phyloP scores from a whole-genome alignment of 1,140 invertebrate species.

The Leguminivora glycinivorella region DNA sequence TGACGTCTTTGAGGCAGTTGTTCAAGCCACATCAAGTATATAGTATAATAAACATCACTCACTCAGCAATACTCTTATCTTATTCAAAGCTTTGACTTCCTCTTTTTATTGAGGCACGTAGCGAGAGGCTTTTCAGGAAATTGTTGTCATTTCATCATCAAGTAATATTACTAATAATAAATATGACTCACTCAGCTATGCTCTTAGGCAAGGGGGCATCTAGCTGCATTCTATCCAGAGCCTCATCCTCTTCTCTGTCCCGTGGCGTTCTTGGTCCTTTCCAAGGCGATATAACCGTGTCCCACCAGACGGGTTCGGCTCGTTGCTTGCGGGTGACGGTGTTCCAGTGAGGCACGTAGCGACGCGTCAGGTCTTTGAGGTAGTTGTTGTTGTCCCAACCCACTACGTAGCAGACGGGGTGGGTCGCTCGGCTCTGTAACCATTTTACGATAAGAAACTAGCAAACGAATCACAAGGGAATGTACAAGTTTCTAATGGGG shows the following conservation, averaged over 20 bases:
- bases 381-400: slow-evolving; percentile 89
- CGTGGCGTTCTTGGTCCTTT: slow-evolving; percentile 76
- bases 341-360: slow-evolving; percentile 93
- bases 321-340: slow-evolving; percentile 89
- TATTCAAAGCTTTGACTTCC: too few species aligned
- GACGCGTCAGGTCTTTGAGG: slow-evolving; percentile 92
- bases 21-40: too few species aligned
- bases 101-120: too few species aligned
- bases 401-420: slow-evolving; percentile 90
- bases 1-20: too few species aligned
- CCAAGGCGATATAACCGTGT: slow-evolving; percentile 84
- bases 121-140: too few species aligned
- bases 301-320: slow-evolving; percentile 89
- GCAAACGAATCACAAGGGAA: too few species aligned
- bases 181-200: slow-evolving; percentile 83
- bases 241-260: slow-evolving; percentile 90
- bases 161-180: too few species aligned
- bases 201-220: slow-evolving; percentile 88
- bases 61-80: too few species aligned
- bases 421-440: slow-evolving; percentile 83
- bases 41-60: too few species aligned
- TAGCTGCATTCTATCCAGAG: slow-evolving; percentile 85
- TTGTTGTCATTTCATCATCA: too few species aligned
- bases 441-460: too few species aligned
- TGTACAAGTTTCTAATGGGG: too few species aligned